These are phyloP conservation scores for Zeus faber DNA, from an alignment of 2,113 vertebrate genomes.

Conservation along the genomic window DNA sequence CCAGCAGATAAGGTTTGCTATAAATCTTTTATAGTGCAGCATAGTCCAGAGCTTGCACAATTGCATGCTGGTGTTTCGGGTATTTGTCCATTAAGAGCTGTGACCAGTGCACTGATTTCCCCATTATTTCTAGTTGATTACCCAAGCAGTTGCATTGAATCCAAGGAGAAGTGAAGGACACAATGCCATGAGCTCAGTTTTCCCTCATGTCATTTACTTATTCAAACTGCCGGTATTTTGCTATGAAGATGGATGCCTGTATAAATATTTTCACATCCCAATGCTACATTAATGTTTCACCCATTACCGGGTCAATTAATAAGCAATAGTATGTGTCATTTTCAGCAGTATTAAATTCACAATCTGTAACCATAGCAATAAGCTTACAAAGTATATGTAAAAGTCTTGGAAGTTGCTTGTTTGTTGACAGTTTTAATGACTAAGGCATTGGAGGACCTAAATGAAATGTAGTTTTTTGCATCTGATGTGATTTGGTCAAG, in stretches of 20 bases:
- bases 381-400: no score
- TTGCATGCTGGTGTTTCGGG: conserved; percentile 55
- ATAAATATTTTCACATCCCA: conserved; percentile 8
- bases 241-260: conserved; percentile 28
- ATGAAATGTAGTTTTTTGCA: no score
- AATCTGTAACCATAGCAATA: no score
- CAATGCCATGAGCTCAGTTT: conserved; percentile 34
- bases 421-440: no score
- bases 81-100: conserved; percentile 62
- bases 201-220: conserved; percentile 40
- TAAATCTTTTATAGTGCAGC: conserved; percentile 54
- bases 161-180: conserved; percentile 70
- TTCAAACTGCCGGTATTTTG: conserved; percentile 24
- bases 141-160: conserved; percentile 55
- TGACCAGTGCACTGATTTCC: conserved; percentile 55
- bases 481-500: no score
- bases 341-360: no score
- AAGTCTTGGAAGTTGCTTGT: no score
- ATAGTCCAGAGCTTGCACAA: conserved; percentile 29
- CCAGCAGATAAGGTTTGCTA: conserved; percentile 37
- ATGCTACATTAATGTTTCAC: conserved; percentile 7
- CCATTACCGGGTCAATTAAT: background rate
- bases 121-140: conserved; percentile 67
- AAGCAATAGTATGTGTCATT: background rate
- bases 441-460: no score